Percentiles rank a stretch among this genome's conserved stretches.
Evolutionary conservation across 1,140 invertebrate species (phyloP).

Genomic region (Pogonus chalceus): DNA sequence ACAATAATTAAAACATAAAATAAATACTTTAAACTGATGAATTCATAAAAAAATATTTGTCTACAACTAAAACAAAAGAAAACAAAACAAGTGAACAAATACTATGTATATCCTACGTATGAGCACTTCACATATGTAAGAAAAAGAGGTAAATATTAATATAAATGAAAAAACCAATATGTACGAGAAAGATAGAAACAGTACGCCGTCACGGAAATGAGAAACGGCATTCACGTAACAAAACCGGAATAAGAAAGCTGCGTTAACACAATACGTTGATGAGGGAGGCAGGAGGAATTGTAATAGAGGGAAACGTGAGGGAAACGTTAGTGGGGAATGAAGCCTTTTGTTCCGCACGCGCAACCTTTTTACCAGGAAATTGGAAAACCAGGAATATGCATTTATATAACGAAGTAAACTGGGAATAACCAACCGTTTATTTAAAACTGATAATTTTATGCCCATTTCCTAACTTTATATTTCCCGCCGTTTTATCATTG

Average conservation of each 20-base stretch:
- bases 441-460: conserved; percentile 2
- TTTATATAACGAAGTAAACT: neutral
- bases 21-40: no score
- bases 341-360: conserved; percentile 1
- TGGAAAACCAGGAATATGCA: conserved; percentile 7
- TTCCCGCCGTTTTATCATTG: neutral
- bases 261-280: neutral
- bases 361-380: neutral
- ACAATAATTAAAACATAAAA: no score
- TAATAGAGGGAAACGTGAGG: no score
- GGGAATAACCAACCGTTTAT: neutral
- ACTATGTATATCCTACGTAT: no score
- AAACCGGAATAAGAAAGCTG: neutral
- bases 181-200: no score
- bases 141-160: no score
- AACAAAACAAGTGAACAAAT: no score
- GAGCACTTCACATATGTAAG: no score
- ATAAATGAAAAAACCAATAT: no score
- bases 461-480: neutral
- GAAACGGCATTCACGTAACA: conserved; percentile 3
- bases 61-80: no score
- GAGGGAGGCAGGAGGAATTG: neutral
- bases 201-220: no score
- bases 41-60: no score
- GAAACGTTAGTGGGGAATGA: neutral